Percentiles rank a stretch among this genome's conserved stretches.
These are phyloP conservation scores for Scylla paramamosain DNA, from an alignment of 1,140 invertebrate genomes.

Conservation along the genomic window DNA sequence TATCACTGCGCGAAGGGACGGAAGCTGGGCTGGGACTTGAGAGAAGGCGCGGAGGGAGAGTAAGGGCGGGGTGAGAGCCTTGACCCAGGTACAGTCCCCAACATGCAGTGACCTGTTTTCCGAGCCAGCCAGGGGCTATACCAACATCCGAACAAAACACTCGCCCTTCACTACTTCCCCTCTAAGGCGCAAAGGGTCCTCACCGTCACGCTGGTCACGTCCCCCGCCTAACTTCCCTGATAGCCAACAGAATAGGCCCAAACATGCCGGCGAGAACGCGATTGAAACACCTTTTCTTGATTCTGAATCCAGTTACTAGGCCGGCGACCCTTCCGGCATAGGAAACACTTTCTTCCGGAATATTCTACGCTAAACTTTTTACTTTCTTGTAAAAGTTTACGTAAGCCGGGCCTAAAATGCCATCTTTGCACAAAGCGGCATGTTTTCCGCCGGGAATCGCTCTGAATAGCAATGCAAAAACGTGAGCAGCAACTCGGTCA, in stretches of 20 bases:
- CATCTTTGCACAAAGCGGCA: too few relatives aligned
- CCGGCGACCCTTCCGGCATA: conserved; percentile 50
- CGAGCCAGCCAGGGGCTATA: background rate
- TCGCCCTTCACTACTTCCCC: background rate
- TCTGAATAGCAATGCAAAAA: background rate
- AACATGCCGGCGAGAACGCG: conserved; percentile 64
- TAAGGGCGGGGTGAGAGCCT: too few relatives aligned
- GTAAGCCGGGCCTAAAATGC: too few relatives aligned
- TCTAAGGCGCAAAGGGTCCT: background rate
- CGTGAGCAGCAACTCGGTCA: background rate
- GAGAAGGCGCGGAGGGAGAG: too few relatives aligned
- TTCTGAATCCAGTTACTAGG: conserved; percentile 63
- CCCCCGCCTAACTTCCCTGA: conserved; percentile 64
- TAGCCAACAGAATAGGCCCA: conserved; percentile 65
- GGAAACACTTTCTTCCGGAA: background rate
- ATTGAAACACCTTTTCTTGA: conserved; percentile 70
- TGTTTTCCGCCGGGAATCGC: too few relatives aligned
- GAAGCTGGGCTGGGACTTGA: too few relatives aligned
- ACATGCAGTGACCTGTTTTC: too few relatives aligned
- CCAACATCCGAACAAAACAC: conserved; percentile 1
- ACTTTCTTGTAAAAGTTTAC: too few relatives aligned
- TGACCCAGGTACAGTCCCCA: too few relatives aligned
- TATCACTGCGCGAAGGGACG: too few relatives aligned
- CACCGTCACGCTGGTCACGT: conserved; percentile 52
- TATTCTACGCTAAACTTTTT: background rate